Evolutionary conservation across 2,113 vertebrate species (phyloP).

Genomic region (Anseranas semipalmata): DNA sequence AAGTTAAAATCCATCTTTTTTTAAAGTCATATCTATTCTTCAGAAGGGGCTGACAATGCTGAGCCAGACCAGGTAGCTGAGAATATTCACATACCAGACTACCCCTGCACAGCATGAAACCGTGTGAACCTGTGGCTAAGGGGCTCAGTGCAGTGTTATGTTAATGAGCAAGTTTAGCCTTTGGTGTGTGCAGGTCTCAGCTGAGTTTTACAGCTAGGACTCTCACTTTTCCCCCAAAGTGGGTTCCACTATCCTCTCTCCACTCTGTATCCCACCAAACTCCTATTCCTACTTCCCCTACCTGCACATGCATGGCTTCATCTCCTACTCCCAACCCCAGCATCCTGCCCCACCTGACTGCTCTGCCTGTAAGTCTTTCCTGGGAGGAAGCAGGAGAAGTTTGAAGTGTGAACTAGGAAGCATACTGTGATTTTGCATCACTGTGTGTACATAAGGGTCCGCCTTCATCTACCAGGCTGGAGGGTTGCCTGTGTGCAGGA

Average conservation of each 20-base stretch:
- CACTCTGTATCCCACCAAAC: neutral
- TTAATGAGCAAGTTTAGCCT: neutral
- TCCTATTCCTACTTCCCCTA: neutral
- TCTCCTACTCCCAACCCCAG: too few species aligned
- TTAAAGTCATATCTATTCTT: neutral
- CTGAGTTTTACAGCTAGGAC: neutral
- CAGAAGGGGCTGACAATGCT: neutral
- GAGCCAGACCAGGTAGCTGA: neutral
- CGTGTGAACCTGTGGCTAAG: neutral
- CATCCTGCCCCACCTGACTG: neutral
- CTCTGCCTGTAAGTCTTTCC: neutral
- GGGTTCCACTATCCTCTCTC: neutral
- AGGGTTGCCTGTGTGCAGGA: neutral
- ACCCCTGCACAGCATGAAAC: neutral
- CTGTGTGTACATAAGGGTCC: neutral
- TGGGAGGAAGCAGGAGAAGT: neutral
- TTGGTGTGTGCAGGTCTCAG: neutral
- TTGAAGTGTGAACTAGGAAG: neutral
- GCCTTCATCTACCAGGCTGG: neutral
- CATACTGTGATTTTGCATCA: neutral
- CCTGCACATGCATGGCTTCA: rapidly evolving
- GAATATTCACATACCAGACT: neutral
- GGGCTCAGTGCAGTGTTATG: rapidly evolving
- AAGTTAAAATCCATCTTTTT: neutral
- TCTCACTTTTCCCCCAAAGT: neutral